A percentile compares a stretch with the other conserved stretches of the same genome.
Conservation (phyloP, 1,140 invertebrate genomes). For the Bombus breviceps region DNA sequence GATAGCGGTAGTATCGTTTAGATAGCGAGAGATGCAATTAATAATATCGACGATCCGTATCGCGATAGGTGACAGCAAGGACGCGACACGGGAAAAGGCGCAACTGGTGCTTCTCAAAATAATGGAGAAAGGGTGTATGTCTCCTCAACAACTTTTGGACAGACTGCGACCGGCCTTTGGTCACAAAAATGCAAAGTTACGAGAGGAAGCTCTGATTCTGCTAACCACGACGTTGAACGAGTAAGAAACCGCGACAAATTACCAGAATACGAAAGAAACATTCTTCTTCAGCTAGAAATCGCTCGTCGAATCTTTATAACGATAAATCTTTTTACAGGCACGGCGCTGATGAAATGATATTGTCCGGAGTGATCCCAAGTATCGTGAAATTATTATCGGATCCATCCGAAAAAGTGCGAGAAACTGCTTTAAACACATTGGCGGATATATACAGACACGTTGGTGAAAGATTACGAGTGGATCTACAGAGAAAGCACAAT, state of each 20-base stretch:
- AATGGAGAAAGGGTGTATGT: conserved; percentile 90
- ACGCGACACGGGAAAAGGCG: conserved; percentile 92
- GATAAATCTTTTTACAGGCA: conserved; percentile 84
- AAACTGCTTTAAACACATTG: conserved; percentile 92
- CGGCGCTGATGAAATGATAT: conserved; percentile 90
- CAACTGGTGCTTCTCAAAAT: conserved; percentile 90
- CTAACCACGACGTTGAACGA: conserved; percentile 92
- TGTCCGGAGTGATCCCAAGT: conserved; percentile 91
- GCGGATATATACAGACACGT: conserved; percentile 97
- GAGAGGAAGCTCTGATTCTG: conserved; percentile 91
- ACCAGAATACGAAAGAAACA: neutral
- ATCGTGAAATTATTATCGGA: conserved; percentile 94
- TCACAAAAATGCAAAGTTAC: conserved; percentile 94
- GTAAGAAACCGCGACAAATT: conserved; percentile 82
- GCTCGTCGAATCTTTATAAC: neutral
- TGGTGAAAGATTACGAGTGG: conserved; percentile 92
- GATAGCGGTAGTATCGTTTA: neutral
- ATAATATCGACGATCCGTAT: neutral
- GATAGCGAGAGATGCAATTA: too few species aligned
- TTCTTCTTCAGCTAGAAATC: neutral
- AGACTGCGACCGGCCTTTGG: conserved; percentile 88
- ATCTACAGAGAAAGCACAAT: conserved; percentile 91
- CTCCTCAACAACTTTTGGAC: conserved; percentile 92
- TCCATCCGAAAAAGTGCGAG: conserved; percentile 93
- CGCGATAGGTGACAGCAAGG: conserved; percentile 88